Evolutionary conservation across 1,140 invertebrate species (phyloP).

Genomic region (Drosophila sechellia): DNA sequence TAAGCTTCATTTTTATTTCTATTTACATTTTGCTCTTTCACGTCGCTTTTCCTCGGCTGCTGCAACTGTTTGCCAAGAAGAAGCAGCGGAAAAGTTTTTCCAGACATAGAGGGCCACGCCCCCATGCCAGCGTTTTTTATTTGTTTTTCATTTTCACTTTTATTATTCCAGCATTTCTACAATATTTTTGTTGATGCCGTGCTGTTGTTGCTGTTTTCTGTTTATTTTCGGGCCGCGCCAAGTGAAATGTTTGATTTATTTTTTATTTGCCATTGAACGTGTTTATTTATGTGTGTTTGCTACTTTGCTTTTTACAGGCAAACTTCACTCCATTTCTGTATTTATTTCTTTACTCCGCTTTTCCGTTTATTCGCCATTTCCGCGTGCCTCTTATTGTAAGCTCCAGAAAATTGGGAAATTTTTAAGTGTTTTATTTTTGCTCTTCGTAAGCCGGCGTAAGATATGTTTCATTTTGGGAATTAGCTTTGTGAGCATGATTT

Average conservation of each 20-base stretch:
- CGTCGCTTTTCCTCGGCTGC: slow-evolving; percentile 21
- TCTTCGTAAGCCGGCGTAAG: slow-evolving; percentile 18
- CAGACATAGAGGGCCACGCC: slow-evolving; percentile 22
- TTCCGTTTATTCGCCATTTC: slow-evolving; percentile 45
- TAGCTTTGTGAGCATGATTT: slow-evolving; percentile 61
- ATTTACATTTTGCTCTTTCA: slow-evolving; percentile 74
- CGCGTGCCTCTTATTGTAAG: slow-evolving; percentile 62
- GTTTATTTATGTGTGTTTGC: slow-evolving; percentile 60
- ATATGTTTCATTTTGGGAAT: slow-evolving; percentile 61
- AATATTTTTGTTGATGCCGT: slow-evolving; percentile 59
- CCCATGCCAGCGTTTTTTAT: slow-evolving; percentile 48
- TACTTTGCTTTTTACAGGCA: slow-evolving; percentile 28
- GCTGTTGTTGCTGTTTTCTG: slow-evolving; percentile 36
- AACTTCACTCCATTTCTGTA: slow-evolving; percentile 21
- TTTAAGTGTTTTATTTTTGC: slow-evolving; percentile 49
- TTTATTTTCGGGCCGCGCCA: slow-evolving; percentile 55
- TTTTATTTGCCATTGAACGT: slow-evolving; percentile 71
- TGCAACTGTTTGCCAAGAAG: slow-evolving; percentile 66
- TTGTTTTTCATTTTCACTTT: slow-evolving; percentile 80
- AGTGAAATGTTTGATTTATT: slow-evolving; percentile 76
- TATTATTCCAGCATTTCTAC: slow-evolving; percentile 71
- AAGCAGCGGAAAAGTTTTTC: slow-evolving; percentile 49
- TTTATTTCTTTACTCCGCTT: slow-evolving; percentile 13
- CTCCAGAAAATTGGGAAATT: slow-evolving; percentile 59
- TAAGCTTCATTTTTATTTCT: slow-evolving; percentile 82